These are phyloP conservation scores for Zapus hudsonius DNA, from an alignment of 2,113 vertebrate species.

Conservation along the genomic window DNA sequence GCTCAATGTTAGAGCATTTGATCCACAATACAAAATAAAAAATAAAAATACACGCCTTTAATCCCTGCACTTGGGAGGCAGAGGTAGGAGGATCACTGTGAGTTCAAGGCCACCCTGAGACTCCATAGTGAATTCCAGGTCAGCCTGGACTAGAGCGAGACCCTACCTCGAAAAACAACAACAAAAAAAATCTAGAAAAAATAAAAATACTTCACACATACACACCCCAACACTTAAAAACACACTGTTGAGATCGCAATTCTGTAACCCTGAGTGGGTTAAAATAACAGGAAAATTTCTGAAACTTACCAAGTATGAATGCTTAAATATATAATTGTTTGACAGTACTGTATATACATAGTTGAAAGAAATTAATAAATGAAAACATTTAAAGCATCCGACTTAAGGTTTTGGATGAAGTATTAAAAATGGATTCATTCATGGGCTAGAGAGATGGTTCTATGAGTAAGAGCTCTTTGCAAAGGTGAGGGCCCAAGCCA, in stretches of 20 bases:
- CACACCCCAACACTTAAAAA: background rate
- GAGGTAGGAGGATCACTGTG: too few species aligned
- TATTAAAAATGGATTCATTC: background rate
- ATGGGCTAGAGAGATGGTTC: background rate
- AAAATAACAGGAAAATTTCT: background rate
- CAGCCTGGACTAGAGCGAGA: too few species aligned
- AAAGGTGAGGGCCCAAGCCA: too few species aligned
- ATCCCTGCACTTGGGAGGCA: too few species aligned
- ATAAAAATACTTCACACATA: background rate
- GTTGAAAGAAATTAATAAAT: background rate
- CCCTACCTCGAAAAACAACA: too few species aligned
- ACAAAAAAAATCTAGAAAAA: background rate
- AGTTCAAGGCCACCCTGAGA: too few species aligned
- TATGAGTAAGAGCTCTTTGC: too few species aligned
- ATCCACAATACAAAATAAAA: background rate
- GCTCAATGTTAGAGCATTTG: background rate
- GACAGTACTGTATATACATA: background rate
- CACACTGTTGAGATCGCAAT: background rate
- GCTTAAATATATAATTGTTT: background rate
- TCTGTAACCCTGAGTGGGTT: background rate
- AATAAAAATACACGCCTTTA: too few species aligned
- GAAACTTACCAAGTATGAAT: background rate
- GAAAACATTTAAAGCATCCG: background rate
- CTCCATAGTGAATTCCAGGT: too few species aligned
- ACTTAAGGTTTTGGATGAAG: background rate